Percentiles rank a stretch among this genome's conserved stretches.
These are phyloP conservation scores for Tylochromis polylepis DNA, from an alignment of 2,113 vertebrate genomes.

Conservation along the genomic window DNA sequence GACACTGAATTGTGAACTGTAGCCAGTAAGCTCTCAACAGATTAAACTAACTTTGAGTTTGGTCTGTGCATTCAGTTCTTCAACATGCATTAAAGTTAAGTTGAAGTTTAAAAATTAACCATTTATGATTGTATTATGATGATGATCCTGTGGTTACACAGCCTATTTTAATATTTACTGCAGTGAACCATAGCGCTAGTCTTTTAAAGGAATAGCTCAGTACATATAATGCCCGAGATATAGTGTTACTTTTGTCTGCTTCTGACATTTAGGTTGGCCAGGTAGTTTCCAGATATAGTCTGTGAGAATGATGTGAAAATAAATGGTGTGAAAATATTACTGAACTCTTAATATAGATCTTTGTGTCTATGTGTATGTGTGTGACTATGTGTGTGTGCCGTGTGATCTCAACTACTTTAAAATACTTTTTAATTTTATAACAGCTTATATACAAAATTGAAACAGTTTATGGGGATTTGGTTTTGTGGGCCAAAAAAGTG, in stretches of 20 bases:
- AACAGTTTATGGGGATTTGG: neutral
- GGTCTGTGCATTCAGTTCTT: neutral
- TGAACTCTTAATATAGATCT: neutral
- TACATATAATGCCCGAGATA: neutral
- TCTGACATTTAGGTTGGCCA: neutral
- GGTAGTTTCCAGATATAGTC: neutral
- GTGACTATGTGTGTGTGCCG: neutral
- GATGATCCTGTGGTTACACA: neutral
- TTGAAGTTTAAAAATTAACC: neutral
- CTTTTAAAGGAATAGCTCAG: neutral
- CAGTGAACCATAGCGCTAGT: neutral
- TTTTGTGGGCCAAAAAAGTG: neutral
- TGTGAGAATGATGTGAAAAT: neutral
- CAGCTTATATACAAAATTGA: neutral
- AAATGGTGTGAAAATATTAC: neutral
- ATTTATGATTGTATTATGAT: neutral
- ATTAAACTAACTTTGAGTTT: neutral
- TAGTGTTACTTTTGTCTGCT: neutral
- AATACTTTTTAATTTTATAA: neutral
- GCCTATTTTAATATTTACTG: neutral
- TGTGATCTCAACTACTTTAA: neutral
- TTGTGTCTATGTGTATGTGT: neutral
- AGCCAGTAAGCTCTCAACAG: neutral
- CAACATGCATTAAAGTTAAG: neutral
- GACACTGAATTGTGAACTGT: neutral